A percentile compares a stretch with the other conserved stretches of the same genome.
phyloP scores from a whole-genome alignment of 2,888 invertebrate genomes.

The Latheticus oryzae region DNA sequence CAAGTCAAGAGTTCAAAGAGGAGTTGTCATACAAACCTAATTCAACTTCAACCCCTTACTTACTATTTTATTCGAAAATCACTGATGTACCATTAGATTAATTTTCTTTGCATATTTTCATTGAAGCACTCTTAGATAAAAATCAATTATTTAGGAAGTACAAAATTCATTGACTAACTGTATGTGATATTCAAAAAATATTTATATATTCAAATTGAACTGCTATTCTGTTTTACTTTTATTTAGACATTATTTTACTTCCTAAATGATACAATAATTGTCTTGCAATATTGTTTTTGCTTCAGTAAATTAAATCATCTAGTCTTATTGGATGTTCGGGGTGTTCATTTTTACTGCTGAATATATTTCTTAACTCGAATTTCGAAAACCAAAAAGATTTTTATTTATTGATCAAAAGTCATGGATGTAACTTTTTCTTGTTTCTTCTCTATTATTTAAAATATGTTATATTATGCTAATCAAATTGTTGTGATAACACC shows the following conservation, averaged over 20 bases:
- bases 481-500: constrained; percentile 36
- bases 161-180: constrained; percentile 50
- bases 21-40: constrained; percentile 79
- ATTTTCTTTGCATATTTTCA: constrained; percentile 11
- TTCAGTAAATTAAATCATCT: constrained; percentile 27
- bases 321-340: constrained; percentile 27
- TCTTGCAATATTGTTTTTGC: constrained; percentile 32
- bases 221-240: constrained; percentile 23
- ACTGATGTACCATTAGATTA: constrained; percentile 47
- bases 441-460: no score
- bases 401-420: no score
- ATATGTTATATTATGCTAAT: no score
- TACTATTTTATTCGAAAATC: constrained; percentile 79
- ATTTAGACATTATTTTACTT: constrained; percentile 24
- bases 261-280: constrained; percentile 31
- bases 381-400: no score
- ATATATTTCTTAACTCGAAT: no score
- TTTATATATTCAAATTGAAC: constrained; percentile 27
- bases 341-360: constrained; percentile 28
- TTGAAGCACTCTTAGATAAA: constrained; percentile 24
- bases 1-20: constrained; percentile 82
- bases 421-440: no score
- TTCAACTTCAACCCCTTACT: constrained; percentile 87
- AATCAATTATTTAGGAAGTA: constrained; percentile 47
- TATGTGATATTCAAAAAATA: constrained; percentile 53